Evolutionary conservation across 53 echinoderm and acorn worm species (phyloP), one percentile per base, ranked within the genome.

Genomic region (Henricia sp.): DNA sequence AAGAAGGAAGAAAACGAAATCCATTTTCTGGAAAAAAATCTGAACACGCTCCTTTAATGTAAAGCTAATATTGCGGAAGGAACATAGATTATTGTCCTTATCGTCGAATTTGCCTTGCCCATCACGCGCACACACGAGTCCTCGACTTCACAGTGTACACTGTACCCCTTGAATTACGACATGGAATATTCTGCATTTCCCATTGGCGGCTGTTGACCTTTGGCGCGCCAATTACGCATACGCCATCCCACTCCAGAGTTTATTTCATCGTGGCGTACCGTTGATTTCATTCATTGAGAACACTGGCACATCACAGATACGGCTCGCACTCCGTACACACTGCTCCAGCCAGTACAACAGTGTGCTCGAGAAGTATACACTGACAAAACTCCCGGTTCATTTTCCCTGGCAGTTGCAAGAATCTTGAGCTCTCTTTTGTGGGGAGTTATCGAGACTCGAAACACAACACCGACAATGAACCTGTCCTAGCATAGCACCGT

Each of bases 191-290:
- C 80, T 33, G 64, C 23, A 43, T 80, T 50, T 64, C 50, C 80
- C 80, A 80, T 80, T 80, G 80, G 80, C 80, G 80, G 80, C 44
- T 80, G 80, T 80, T 80, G 80, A 80, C 80, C 80, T 80, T 80
- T 63, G 21, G 80, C 28, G 50, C 6, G 48, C 33, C n/a, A 64
- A 80, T 80, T 80, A 80, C 64, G 80, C 64, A 80, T 43, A 33
- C 64, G 80, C 80, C 80, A 63, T 80, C 80, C 80, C 80, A 80
- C 80, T 64, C 11, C 73, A 28, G 63, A 80, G 80, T 80, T 80
- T 62, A 80, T 80, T 63, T 80, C 80, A 17, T 56, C 43, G 80
- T 39, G 35, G 37, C 63, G 62, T 80, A 9, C 80, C 8, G 12
- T 12, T 8, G 44, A 44, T 46, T 80, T 80, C 80, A 80, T 80